Percentiles rank a stretch among this genome's conserved stretches.
Evolutionary conservation across 1,140 invertebrate genomes (phyloP).

Genomic region (Spodoptera frugiperda): DNA sequence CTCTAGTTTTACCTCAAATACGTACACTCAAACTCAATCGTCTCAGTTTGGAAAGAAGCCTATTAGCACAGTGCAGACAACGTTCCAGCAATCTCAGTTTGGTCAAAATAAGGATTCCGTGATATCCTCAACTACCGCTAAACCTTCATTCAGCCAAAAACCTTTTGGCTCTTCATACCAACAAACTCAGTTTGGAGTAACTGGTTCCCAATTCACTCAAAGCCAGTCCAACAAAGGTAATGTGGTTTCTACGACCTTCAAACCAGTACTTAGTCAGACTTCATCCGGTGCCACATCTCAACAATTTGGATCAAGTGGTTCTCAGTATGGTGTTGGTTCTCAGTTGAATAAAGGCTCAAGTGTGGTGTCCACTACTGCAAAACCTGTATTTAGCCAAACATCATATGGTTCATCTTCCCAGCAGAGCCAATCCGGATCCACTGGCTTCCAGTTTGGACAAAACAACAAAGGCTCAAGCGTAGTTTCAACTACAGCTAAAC

Average conservation of each 20-base stretch:
- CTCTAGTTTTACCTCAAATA: background rate
- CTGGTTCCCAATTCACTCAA: background rate
- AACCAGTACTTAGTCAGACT: background rate
- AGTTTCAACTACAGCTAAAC: too few relatives aligned
- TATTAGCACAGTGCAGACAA: background rate
- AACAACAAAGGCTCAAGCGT: too few relatives aligned
- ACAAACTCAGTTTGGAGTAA: conserved; percentile 9
- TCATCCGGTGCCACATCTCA: background rate
- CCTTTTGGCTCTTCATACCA: background rate
- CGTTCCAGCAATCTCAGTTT: conserved; percentile 5
- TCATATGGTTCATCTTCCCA: too few relatives aligned
- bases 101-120: background rate
- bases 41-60: conserved; percentile 17
- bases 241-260: background rate
- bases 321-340: background rate
- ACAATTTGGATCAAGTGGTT: background rate
- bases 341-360: background rate
- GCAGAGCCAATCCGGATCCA: background rate
- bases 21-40: background rate
- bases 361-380: background rate
- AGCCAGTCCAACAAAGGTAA: background rate
- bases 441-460: too few relatives aligned
- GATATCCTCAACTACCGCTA: background rate
- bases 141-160: conserved; percentile 10
- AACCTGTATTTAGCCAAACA: too few relatives aligned